Percentiles rank a stretch among this genome's conserved stretches.
Evolutionary conservation across 2,888 invertebrate genomes (phyloP).

Genomic region (Xestobium rufovillosum): DNA sequence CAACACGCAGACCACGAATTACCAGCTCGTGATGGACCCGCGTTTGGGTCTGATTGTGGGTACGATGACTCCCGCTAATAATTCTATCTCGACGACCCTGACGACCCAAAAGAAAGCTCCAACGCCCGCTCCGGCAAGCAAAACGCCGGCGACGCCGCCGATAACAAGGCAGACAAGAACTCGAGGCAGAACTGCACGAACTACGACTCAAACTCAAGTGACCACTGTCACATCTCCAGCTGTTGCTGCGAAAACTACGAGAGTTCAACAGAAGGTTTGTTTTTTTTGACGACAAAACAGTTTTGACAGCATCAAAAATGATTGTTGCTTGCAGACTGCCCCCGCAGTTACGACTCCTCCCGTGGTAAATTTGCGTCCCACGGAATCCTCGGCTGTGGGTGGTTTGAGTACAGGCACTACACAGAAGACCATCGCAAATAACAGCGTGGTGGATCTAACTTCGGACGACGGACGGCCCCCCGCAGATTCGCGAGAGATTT

Average conservation of each 20-base stretch:
- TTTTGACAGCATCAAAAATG: constrained; percentile 11
- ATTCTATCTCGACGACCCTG: constrained; percentile 9
- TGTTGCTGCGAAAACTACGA: no score
- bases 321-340: constrained; percentile 6
- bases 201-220: no score
- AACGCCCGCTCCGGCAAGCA: constrained; percentile 8
- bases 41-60: constrained; percentile 44
- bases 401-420: constrained; percentile 60
- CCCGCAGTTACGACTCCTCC: neutral
- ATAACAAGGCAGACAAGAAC: constrained; percentile 7
- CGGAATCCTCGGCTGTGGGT: constrained; percentile 65
- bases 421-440: constrained; percentile 42
- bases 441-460: constrained; percentile 55
- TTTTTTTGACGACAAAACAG: no score
- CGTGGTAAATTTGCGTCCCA: constrained; percentile 49
- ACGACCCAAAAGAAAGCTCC: constrained; percentile 14
- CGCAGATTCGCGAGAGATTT: constrained; percentile 65
- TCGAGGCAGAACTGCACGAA: constrained; percentile 14
- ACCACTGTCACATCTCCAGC: no score
- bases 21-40: constrained; percentile 49
- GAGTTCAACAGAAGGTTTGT: no score
- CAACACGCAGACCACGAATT: constrained; percentile 24
- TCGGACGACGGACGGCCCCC: constrained; percentile 54
- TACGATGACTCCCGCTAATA: constrained; percentile 32
- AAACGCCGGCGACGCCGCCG: constrained; percentile 10